Base-by-base conservation (phyloP, 2,888 invertebrate genomes). In the Antitype chi region DNA sequence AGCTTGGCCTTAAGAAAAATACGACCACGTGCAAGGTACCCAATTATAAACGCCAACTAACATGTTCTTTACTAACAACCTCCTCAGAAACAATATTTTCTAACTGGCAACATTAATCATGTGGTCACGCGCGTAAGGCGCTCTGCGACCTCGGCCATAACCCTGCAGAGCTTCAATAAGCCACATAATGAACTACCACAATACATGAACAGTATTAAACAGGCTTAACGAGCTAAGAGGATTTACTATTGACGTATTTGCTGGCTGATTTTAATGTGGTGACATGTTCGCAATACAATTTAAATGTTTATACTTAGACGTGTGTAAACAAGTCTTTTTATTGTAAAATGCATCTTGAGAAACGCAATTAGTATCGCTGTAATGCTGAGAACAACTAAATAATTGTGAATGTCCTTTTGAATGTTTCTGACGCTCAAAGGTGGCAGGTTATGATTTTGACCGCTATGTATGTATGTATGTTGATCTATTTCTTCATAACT, bases 121-220 rank as follows among this genome's bases (percentile, higher is more conserved):
- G 47, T 74, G 67, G 68, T 74, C 76, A 87, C 69, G 76, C 76
- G 80, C 57, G 70, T 74, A 72, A 69, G 71, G 71, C 70, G 55
- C 69, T 77, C 72, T 67, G 73, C 77, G 89, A 80, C 92, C 92
- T 89, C 87, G 88, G 57, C 91, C 90, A 74, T 91, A 91, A 90
- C 91, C 92, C 87, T 90, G 90, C 84, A 88, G 60, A 93, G 92
- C 90, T 93, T 91, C 90, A 55, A 67, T 89, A 87, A 92, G 89
- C 82, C 88, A 74, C 85, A 85, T 92, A 92, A 93, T 91, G 88
- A 91, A 89, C 90, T 78, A 76, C 84, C 75, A 77, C 86, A 82
- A 83, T 85, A 85, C 86, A 75, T 74, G 70, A 81, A 71, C 68
- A 66, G 75, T 87, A 87, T 87, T 90, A 87, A 88, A 81, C 74